phyloP scores from a whole-genome alignment of 2,113 vertebrate genomes.

The Istiophorus platypterus region DNA sequence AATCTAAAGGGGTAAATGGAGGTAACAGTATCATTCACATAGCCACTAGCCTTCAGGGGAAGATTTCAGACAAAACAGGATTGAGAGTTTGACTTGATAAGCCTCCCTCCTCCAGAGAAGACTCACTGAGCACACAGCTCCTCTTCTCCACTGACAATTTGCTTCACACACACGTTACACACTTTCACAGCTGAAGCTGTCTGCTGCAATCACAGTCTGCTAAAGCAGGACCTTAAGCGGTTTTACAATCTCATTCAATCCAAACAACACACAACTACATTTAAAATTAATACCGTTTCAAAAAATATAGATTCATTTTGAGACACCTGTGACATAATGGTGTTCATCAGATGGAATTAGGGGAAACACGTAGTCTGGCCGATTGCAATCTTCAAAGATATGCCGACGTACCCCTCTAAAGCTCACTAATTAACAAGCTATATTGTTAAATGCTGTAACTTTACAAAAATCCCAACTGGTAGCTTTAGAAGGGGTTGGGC shows the following conservation, averaged over 20 bases:
- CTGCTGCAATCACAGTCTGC: conserved; percentile 34
- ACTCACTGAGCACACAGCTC: conserved; percentile 22
- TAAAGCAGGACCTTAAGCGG: conserved; percentile 15
- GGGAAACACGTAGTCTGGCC: too few species aligned
- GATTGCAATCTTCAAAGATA: too few species aligned
- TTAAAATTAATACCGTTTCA: neutral
- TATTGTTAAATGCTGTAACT: too few species aligned
- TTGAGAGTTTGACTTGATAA: conserved; percentile 37
- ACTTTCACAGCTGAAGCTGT: conserved; percentile 40
- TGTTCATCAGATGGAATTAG: too few species aligned
- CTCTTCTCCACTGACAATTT: neutral
- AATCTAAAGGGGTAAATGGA: conserved; percentile 14
- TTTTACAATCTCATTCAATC: conserved; percentile 24
- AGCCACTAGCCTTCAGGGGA: neutral
- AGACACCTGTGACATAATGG: neutral
- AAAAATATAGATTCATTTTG: neutral
- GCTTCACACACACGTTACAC: conserved; percentile 35
- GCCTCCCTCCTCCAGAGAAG: conserved; percentile 9
- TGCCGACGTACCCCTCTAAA: too few species aligned
- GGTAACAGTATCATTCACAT: conserved; percentile 24
- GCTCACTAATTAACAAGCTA: too few species aligned
- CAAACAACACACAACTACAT: neutral
- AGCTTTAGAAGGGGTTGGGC: too few species aligned
- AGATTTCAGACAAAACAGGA: conserved; percentile 33
- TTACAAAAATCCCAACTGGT: too few species aligned